Evolutionary conservation across 2,113 vertebrate species (phyloP), one percentile per base, ranked within the genome.

Genomic region (Apistogramma diplotaenia): DNA sequence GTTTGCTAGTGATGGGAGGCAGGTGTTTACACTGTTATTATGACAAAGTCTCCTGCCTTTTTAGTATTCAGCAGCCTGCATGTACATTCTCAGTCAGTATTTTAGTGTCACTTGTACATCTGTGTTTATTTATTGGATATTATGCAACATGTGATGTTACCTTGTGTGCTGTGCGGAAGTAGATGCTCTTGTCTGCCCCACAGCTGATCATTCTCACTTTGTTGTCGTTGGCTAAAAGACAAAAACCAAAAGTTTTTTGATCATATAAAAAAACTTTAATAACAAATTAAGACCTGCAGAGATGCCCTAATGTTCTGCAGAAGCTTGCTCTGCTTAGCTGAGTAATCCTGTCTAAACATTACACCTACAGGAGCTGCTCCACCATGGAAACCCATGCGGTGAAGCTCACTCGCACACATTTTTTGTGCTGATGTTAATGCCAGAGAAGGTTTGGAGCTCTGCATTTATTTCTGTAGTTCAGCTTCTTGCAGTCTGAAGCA

Each of bases 131-230:
- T 61, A 9, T 40, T 43, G 13, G 31, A 23, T n/a, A 18, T 23
- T 33, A 2, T 43, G 25, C 65, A 57, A 33, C 25, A 60, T 40
- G 18, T 23, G 61, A 23, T 0, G 21, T 81, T 81, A 95, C 94
- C 90, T 88, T 92, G 82, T 93, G 92, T 3, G 93, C 93, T 1
- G 95, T 95, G 74, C 65, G 92, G 79, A 95, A 92, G 81, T 94
- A 94, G 84, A 95, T 87, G 85, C 93, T 95, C 83, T 95, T 96
- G 86, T 96, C 94, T 2, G 93, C 93, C 4, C 94, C 94, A 71
- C 94, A 95, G 89, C 94, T 95, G 90, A 95, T 93, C 90, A 95
- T 78, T 89, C 86, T 93, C 85, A 95, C 91, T 40, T 90, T 92
- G 86, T 84, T 91, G 12, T 95, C 94, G 74, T 70, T 92, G 59